Percentiles rank a stretch among this genome's conserved stretches.
phyloP scores from a whole-genome alignment of 2,113 vertebrate genomes.

The Numida meleagris region DNA sequence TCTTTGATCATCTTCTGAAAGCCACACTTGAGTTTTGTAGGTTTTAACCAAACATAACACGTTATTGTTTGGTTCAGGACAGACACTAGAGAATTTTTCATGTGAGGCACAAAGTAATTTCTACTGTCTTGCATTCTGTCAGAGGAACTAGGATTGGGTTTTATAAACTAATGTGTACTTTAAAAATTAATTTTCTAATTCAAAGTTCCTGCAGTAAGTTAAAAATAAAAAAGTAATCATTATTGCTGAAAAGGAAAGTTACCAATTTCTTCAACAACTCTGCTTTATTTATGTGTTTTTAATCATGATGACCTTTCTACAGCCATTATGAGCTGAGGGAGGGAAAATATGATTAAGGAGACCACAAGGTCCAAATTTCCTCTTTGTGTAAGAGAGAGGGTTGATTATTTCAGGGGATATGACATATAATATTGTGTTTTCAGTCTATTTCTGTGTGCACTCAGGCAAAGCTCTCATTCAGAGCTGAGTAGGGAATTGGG shows the following conservation, averaged over 20 bases:
- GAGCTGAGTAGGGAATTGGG: not conserved
- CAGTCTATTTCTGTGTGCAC: not conserved
- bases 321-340: rapidly evolving
- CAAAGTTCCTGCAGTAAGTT: not conserved
- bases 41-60: not conserved
- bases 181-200: not conserved
- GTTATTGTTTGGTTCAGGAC: not conserved
- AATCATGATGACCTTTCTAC: not conserved
- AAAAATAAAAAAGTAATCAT: not conserved
- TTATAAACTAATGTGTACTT: not conserved
- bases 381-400: not conserved
- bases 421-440: not conserved
- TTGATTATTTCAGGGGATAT: not conserved
- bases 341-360: not conserved
- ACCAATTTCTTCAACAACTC: not conserved
- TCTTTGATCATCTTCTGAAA: slow-evolving; percentile 28
- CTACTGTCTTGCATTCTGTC: not conserved
- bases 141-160: not conserved
- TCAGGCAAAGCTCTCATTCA: not conserved
- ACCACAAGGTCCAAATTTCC: not conserved
- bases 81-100: not conserved
- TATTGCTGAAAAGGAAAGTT: not conserved
- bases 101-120: not conserved
- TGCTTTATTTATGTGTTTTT: not conserved
- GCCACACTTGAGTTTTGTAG: not conserved